A percentile compares a stretch with the other conserved stretches of the same genome.
phyloP scores from a whole-genome alignment of 2,113 vertebrate species.

The Pseudorectes ferrugineus region DNA sequence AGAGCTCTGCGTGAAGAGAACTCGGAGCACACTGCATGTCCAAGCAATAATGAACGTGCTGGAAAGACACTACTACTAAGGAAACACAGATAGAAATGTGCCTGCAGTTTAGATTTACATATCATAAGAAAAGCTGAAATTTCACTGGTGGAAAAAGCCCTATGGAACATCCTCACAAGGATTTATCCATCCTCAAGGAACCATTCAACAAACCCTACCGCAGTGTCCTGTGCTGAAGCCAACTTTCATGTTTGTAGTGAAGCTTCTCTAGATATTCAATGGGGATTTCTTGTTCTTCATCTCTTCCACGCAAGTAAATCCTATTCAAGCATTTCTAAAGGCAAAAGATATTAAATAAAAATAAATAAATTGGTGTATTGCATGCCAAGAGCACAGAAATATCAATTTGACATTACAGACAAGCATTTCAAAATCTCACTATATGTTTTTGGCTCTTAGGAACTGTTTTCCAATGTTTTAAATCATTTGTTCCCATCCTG shows the following conservation, averaged over 20 bases:
- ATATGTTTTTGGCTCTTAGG: background rate
- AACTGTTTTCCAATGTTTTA: background rate
- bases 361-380: background rate
- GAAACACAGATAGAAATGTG: background rate
- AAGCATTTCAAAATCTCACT: background rate
- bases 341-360: background rate
- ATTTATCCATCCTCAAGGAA: background rate
- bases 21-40: rapidly evolving
- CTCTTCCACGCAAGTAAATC: conserved; percentile 83
- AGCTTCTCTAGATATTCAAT: conserved; percentile 94
- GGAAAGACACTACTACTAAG: background rate
- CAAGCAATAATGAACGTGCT: background rate
- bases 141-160: background rate
- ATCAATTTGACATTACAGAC: background rate
- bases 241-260: conserved; percentile 91
- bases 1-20: background rate
- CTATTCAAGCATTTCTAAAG: conserved; percentile 87
- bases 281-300: conserved; percentile 90
- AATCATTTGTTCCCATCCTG: background rate
- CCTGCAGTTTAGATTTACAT: background rate
- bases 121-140: background rate
- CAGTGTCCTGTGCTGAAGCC: conserved; percentile 88
- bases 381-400: background rate
- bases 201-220: conserved; percentile 66
- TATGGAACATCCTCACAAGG: background rate